phyloP scores from a whole-genome alignment of 92 coral and sea anemone genomes.

The Epizoanthus rinbou region DNA sequence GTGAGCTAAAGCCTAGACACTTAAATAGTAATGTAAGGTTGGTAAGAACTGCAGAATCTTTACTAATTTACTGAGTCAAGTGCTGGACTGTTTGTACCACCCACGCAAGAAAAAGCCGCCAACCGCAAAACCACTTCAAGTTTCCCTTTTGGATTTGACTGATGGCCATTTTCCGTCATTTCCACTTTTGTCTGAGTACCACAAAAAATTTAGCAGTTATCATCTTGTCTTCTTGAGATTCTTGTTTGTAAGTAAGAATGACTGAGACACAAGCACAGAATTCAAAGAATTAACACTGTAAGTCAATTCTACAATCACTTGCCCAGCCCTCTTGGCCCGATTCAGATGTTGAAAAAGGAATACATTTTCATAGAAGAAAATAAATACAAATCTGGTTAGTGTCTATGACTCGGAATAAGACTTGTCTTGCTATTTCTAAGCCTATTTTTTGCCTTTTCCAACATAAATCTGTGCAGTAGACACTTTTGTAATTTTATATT shows the following conservation, averaged over 20 bases:
- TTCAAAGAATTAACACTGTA: neutral
- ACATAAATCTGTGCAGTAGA: neutral
- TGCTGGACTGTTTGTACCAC: conserved; percentile 8
- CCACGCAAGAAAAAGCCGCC: conserved; percentile 42
- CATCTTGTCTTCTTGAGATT: conserved; percentile 2
- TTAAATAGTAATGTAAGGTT: neutral
- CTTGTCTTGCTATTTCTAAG: neutral
- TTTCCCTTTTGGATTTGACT: conserved; percentile 17
- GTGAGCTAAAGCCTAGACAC: neutral
- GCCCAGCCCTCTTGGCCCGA: neutral
- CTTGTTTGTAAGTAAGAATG: neutral
- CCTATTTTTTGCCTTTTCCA: neutral
- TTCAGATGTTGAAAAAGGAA: neutral
- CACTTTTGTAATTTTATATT: conserved; percentile 28
- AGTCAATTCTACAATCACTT: neutral
- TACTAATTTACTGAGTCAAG: conserved; percentile 26
- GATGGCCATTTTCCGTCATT: conserved; percentile 35
- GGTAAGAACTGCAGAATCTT: conserved; percentile 2
- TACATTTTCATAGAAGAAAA: neutral
- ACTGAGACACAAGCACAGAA: neutral
- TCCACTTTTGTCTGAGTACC: conserved; percentile 23
- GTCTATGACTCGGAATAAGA: no score
- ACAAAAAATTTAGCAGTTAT: conserved; percentile 17
- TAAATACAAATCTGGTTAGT: neutral
- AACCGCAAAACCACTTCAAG: conserved; percentile 34